These are phyloP conservation scores for Catocala nupta DNA, from an alignment of 2,888 invertebrate genomes.

Conservation along the genomic window DNA sequence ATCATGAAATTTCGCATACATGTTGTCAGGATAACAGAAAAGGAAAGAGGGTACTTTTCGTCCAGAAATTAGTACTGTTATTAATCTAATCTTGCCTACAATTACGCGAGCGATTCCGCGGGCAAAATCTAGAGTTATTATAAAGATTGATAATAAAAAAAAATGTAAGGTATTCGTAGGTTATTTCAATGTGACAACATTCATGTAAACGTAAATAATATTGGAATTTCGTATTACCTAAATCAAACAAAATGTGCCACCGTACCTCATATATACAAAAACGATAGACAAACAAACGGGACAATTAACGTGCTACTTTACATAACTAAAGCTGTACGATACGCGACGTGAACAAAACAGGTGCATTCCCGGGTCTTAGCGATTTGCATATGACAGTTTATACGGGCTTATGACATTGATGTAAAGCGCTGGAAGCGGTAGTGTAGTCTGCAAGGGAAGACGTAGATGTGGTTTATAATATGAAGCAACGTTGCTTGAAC, in stretches of 20 bases:
- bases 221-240: background rate
- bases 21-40: too few relatives aligned
- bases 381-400: constrained; percentile 36
- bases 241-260: background rate
- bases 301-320: constrained; percentile 39
- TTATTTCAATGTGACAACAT: too few relatives aligned
- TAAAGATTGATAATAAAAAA: too few relatives aligned
- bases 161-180: too few relatives aligned
- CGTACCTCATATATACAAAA: constrained; percentile 4
- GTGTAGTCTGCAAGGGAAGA: background rate
- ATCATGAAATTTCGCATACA: too few relatives aligned
- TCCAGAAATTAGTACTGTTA: too few relatives aligned
- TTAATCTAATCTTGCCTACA: too few relatives aligned
- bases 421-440: constrained; percentile 1
- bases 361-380: constrained; percentile 16
- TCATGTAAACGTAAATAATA: too few relatives aligned
- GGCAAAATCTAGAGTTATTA: too few relatives aligned
- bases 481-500: too few relatives aligned
- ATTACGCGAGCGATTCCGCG: too few relatives aligned
- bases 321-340: constrained; percentile 22
- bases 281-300: constrained; percentile 15
- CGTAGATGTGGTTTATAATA: background rate
- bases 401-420: constrained; percentile 8
- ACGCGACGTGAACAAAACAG: constrained; percentile 20
- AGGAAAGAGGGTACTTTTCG: too few relatives aligned